Evolutionary conservation across 2,888 invertebrate species (phyloP).

Genomic region (Smittia aterrima): DNA sequence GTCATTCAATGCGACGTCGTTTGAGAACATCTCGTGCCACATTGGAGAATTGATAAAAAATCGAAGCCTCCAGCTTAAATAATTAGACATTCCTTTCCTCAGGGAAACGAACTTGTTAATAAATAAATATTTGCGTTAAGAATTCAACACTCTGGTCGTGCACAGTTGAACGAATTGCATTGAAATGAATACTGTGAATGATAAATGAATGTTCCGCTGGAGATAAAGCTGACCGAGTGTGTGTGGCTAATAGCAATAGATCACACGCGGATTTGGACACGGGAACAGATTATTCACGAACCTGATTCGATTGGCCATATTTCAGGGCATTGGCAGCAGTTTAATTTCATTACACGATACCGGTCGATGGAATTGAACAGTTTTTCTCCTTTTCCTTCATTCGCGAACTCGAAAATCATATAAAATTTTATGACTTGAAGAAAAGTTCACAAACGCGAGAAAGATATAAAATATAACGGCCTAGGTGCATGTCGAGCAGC

Average conservation of each 20-base stretch:
- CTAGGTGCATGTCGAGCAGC: not conserved
- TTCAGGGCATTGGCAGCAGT: conserved; percentile 15
- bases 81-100: not conserved
- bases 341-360: conserved; percentile 8
- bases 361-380: not conserved
- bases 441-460: conserved; percentile 2
- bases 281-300: not conserved
- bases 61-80: not conserved
- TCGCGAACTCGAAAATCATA: not conserved
- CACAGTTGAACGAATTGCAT: not conserved
- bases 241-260: conserved; percentile 5
- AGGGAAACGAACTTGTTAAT: not conserved
- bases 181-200: not conserved
- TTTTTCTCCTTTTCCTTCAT: not conserved
- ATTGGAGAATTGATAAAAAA: not conserved
- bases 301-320: not conserved
- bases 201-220: not conserved
- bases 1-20: not conserved
- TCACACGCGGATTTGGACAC: not conserved
- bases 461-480: conserved; percentile 11
- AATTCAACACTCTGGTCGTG: not conserved
- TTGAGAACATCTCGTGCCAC: not conserved
- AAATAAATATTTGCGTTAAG: not conserved
- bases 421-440: not conserved
- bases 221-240: not conserved